A percentile compares a stretch with the other conserved stretches of the same genome.
Evolutionary conservation across 35 echinoderm and acorn worm species (phyloP).

Genomic region (Ptychodera flava): DNA sequence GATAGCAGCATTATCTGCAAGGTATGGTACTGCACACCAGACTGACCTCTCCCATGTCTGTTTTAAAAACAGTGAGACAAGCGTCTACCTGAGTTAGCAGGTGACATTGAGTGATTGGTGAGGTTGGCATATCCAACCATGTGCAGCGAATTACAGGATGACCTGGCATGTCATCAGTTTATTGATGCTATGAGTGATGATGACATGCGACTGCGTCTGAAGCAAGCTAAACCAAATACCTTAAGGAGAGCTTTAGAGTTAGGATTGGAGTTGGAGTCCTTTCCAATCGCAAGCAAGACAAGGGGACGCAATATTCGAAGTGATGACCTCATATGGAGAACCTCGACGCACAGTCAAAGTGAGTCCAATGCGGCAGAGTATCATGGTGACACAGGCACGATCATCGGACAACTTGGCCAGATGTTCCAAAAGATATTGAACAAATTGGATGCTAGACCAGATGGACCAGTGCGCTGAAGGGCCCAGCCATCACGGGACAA

Average conservation of each 20-base stretch:
- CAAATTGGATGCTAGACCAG: background rate
- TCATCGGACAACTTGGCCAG: background rate
- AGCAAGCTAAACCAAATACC: constrained; percentile 15
- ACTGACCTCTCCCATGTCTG: background rate
- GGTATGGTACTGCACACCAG: constrained; percentile 27
- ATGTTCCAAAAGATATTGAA: background rate
- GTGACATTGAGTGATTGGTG: constrained; percentile 12
- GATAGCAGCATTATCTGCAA: background rate
- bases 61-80: constrained; percentile 27
- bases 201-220: constrained; percentile 5
- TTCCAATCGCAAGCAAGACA: background rate
- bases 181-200: constrained; percentile 23
- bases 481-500: background rate
- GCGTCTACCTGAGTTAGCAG: constrained; percentile 14
- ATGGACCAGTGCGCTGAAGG: background rate
- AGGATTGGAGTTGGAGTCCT: background rate
- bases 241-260: background rate
- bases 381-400: too few relatives aligned
- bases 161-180: constrained; percentile 12
- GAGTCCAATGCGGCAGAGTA: too few relatives aligned
- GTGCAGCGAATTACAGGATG: constrained; percentile 7
- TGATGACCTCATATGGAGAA: background rate
- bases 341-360: background rate
- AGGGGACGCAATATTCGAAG: background rate
- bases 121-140: constrained; percentile 15